Conservation (phyloP, 2,797 vertebrate species). For the Danio kyathit region DNA sequence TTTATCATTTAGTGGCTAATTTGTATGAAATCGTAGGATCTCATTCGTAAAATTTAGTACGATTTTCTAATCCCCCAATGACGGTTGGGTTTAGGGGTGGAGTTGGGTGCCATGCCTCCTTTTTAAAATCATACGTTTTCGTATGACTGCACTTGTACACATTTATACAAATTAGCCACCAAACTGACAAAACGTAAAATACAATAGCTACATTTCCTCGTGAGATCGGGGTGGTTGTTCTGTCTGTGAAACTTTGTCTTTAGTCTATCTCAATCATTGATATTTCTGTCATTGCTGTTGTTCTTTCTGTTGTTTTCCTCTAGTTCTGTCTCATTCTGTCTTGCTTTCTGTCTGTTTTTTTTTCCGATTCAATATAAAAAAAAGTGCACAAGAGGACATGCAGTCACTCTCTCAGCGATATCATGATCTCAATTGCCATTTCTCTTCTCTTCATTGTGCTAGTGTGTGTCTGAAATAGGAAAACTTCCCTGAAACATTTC, state of each 20-base stretch:
- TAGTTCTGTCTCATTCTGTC: background rate
- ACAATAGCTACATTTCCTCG: no score
- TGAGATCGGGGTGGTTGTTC: background rate
- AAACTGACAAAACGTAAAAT: no score
- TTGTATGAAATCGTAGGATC: no score
- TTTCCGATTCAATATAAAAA: background rate
- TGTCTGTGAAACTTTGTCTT: background rate
- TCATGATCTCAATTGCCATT: background rate
- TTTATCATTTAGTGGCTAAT: no score
- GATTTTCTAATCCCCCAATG: no score
- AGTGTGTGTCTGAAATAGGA: constrained; percentile 41
- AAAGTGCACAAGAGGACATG: background rate
- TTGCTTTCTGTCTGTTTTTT: background rate
- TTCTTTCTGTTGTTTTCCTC: background rate
- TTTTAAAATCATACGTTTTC: no score
- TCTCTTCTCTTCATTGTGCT: constrained; percentile 11
- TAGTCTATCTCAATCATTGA: background rate
- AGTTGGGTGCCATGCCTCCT: no score
- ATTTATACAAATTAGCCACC: no score
- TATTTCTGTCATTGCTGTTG: background rate
- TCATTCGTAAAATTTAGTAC: background rate
- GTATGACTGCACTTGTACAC: no score
- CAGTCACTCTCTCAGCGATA: background rate
- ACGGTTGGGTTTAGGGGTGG: no score
- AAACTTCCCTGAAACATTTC: constrained; percentile 36